Conservation (phyloP, 2,113 vertebrate genomes). For the Lycaon pictus region DNA sequence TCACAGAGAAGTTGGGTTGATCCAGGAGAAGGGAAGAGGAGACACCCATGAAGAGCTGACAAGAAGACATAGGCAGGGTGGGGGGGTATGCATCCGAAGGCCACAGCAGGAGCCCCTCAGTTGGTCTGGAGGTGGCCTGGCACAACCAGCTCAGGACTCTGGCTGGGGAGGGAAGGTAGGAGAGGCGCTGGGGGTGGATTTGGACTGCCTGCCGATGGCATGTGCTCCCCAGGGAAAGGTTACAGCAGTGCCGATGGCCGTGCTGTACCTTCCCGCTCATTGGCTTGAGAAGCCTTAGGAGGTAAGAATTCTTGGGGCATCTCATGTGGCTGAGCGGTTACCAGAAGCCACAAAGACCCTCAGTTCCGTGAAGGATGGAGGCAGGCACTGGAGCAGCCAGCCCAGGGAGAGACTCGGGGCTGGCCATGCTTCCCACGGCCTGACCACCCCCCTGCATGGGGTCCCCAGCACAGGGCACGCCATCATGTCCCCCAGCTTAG, state of each 20-base stretch:
- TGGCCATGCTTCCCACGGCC: not conserved
- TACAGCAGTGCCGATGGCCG: not conserved
- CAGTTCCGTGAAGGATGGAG: not conserved
- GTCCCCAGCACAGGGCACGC: not conserved
- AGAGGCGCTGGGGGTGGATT: not conserved
- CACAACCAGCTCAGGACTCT: not conserved
- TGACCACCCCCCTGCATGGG: not conserved
- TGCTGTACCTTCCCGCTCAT: not conserved
- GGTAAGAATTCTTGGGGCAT: not conserved
- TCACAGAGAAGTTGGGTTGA: not conserved
- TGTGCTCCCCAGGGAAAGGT: not conserved
- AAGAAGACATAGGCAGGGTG: not conserved
- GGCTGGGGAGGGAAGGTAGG: not conserved
- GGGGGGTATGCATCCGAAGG: not conserved
- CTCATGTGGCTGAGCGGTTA: not conserved
- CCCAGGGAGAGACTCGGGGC: not conserved
- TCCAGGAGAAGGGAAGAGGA: not conserved
- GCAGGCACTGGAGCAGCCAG: not conserved
- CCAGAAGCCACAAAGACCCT: not conserved
- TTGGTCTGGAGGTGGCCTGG: not conserved
- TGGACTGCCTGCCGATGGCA: rapidly evolving
- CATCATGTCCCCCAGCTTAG: not conserved
- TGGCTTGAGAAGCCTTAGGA: not conserved
- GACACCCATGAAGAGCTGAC: not conserved
- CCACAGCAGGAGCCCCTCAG: not conserved